phyloP scores from a whole-genome alignment of 2,113 vertebrate genomes.

The Polyodon spathula region DNA sequence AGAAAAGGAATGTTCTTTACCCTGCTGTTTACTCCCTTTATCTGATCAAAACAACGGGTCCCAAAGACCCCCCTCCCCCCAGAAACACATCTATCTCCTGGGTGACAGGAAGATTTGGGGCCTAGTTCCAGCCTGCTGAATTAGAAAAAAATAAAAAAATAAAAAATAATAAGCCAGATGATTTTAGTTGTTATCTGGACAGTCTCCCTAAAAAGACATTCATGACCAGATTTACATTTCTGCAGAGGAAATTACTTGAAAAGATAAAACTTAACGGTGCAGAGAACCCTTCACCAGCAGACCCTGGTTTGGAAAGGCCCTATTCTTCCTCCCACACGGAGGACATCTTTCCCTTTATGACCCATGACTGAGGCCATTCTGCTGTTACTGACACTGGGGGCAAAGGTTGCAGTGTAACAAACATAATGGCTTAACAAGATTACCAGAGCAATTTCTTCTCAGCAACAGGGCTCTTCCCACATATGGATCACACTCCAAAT shows the following conservation, averaged over 20 bases:
- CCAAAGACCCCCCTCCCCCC: conserved; percentile 18
- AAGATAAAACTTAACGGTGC: neutral
- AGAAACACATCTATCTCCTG: conserved; percentile 27
- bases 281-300: neutral
- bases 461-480: neutral
- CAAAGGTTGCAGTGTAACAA: conserved; percentile 49
- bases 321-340: conserved; percentile 38
- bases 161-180: conserved; percentile 26
- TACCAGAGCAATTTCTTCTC: conserved; percentile 35
- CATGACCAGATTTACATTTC: neutral
- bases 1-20: conserved; percentile 14
- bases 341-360: conserved; percentile 49
- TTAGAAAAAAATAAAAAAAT: conserved; percentile 10
- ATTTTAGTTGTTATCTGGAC: conserved; percentile 10
- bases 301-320: conserved; percentile 21
- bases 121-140: conserved; percentile 18
- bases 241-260: neutral
- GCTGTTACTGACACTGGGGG: conserved; percentile 43
- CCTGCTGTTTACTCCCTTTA: conserved; percentile 21
- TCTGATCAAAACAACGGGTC: conserved; percentile 25
- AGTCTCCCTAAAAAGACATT: conserved; percentile 2
- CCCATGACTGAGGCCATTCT: conserved; percentile 54
- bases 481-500: neutral
- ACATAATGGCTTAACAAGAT: conserved; percentile 49
- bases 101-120: neutral